These are phyloP conservation scores for Strix occidentalis DNA, from an alignment of 2,797 vertebrate species.

Conservation along the genomic window DNA sequence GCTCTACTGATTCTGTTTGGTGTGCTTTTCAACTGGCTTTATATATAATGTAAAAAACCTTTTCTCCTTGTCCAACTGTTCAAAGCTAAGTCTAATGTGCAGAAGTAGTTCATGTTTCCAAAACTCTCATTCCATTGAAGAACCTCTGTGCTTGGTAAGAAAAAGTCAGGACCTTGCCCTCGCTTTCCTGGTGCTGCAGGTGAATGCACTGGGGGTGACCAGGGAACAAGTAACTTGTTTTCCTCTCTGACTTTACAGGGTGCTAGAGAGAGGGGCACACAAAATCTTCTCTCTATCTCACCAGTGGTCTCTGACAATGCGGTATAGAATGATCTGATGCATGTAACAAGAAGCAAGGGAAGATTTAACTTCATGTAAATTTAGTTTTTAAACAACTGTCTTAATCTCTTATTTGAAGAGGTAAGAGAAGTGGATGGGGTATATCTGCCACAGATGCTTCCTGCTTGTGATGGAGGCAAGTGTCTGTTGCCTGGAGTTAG, in stretches of 20 bases:
- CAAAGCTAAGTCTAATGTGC: background rate
- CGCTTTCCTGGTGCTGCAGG: background rate
- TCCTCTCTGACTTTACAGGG: background rate
- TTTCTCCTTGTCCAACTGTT: background rate
- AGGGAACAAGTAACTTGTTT: background rate
- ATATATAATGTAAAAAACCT: rapidly evolving
- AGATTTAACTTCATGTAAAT: background rate
- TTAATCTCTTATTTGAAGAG: background rate
- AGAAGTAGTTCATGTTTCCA: background rate
- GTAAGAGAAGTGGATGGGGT: background rate
- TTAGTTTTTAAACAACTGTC: background rate
- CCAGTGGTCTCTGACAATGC: background rate
- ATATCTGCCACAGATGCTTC: background rate
- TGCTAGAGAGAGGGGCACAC: background rate
- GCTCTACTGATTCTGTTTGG: background rate
- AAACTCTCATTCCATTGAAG: background rate
- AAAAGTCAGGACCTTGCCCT: background rate
- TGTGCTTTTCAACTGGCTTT: background rate
- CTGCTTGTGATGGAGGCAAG: background rate
- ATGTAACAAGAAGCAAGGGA: background rate
- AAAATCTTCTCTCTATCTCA: background rate
- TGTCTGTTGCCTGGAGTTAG: background rate
- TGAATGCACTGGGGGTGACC: background rate
- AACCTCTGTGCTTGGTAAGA: background rate
- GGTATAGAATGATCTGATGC: background rate